These are phyloP conservation scores for Keiferia lycopersicella DNA, from an alignment of 2,888 invertebrate species.

Conservation along the genomic window DNA sequence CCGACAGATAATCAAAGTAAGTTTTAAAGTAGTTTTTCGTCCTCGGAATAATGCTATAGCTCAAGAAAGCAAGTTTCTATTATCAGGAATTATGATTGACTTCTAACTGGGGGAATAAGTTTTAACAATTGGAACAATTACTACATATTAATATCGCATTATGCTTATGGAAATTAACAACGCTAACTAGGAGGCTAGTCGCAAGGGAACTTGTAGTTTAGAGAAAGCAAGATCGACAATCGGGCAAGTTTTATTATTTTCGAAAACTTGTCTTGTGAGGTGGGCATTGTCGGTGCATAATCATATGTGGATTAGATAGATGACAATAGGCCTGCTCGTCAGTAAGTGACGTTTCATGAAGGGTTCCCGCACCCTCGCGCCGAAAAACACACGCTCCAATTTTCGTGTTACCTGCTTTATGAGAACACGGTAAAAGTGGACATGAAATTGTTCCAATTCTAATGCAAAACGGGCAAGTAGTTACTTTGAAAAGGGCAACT, in stretches of 20 bases:
- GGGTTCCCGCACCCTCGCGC: slow-evolving; percentile 55
- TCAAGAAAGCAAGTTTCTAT: neutral
- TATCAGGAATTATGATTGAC: slow-evolving; percentile 12
- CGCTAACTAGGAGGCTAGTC: slow-evolving; percentile 46
- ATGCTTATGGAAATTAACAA: slow-evolving; percentile 7
- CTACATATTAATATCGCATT: slow-evolving; percentile 29
- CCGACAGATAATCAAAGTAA: too few relatives aligned
- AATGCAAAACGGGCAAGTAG: slow-evolving; percentile 22
- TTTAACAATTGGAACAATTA: slow-evolving; percentile 57
- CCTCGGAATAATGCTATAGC: neutral
- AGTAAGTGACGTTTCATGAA: slow-evolving; percentile 59
- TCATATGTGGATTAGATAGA: slow-evolving; percentile 64
- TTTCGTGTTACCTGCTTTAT: slow-evolving; percentile 40
- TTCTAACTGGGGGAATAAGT: slow-evolving; percentile 33
- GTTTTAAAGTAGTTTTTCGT: neutral
- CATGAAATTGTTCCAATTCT: slow-evolving; percentile 41
- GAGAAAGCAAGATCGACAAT: slow-evolving; percentile 67
- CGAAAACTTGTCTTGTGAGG: slow-evolving; percentile 66
- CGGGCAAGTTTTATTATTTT: slow-evolving; percentile 61
- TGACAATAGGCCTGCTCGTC: slow-evolving; percentile 63
- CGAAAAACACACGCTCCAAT: slow-evolving; percentile 43
- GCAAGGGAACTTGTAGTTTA: slow-evolving; percentile 43
- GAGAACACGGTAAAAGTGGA: slow-evolving; percentile 39
- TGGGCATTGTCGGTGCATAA: slow-evolving; percentile 63
- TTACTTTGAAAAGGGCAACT: slow-evolving; percentile 18